A percentile compares a stretch with the other conserved stretches of the same genome.
phyloP scores from a whole-genome alignment of 2,888 invertebrate genomes.

The Mantis religiosa region DNA sequence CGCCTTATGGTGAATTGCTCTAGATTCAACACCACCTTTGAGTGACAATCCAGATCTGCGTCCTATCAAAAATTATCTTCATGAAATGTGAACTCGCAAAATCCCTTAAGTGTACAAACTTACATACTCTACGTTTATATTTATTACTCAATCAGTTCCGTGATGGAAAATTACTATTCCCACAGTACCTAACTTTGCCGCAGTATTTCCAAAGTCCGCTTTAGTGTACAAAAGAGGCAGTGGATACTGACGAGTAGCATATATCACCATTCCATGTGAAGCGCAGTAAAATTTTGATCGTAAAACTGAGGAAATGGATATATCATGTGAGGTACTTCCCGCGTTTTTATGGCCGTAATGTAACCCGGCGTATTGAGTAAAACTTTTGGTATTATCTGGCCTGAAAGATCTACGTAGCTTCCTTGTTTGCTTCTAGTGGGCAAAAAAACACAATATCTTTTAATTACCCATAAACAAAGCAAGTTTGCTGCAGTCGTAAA shows the following conservation, averaged over 20 bases:
- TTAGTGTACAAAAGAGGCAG: not conserved
- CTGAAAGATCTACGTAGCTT: not conserved
- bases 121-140: no score
- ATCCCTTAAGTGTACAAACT: no score
- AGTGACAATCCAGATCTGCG: no score
- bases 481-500: not conserved
- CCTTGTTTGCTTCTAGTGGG: not conserved
- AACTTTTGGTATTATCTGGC: not conserved
- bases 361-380: not conserved
- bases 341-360: not conserved
- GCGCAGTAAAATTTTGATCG: not conserved
- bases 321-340: not conserved
- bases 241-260: not conserved
- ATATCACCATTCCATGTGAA: not conserved
- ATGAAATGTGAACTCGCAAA: no score
- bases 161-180: no score
- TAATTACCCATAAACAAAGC: not conserved
- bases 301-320: not conserved
- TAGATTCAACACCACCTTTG: no score
- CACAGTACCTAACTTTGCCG: not conserved
- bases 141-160: no score
- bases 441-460: not conserved
- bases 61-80: no score
- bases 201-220: not conserved
- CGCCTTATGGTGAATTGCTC: no score